Conservation (phyloP, 2,113 vertebrate genomes). For the Plecotus auritus region DNA sequence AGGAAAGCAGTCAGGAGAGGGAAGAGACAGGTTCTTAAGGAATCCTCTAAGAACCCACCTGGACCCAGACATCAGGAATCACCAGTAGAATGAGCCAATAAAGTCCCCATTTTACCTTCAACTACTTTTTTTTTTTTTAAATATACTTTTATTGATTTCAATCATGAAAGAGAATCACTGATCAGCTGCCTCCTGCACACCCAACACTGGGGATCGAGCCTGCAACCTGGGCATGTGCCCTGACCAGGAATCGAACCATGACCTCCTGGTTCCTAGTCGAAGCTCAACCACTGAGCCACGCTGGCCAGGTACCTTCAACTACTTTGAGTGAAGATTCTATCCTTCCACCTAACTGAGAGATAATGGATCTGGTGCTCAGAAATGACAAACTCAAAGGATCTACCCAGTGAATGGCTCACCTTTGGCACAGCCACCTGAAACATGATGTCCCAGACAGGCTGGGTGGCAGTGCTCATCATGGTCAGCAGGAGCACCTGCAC, state of each 20-base stretch:
- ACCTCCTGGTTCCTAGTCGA: too few relatives aligned
- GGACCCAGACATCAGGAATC: background rate
- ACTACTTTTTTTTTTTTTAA: too few relatives aligned
- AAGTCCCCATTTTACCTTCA: background rate
- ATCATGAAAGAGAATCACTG: too few relatives aligned
- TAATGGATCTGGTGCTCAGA: background rate
- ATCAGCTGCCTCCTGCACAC: too few relatives aligned
- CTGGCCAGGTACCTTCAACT: background rate
- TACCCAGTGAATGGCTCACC: slow-evolving; percentile 75
- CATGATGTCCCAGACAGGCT: slow-evolving; percentile 81
- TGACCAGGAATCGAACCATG: too few relatives aligned
- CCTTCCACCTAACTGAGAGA: background rate
- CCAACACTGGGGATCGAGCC: too few relatives aligned
- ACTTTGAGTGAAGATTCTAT: background rate
- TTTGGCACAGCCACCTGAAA: slow-evolving; percentile 91
- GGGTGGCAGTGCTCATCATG: slow-evolving; percentile 87
- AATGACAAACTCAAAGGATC: background rate
- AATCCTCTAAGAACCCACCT: background rate
- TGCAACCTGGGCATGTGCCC: too few relatives aligned
- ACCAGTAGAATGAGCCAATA: background rate
- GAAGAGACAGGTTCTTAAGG: background rate
- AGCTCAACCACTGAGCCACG: too few relatives aligned
- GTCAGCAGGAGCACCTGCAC: slow-evolving; percentile 88
- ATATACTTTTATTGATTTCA: too few relatives aligned
- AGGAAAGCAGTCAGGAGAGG: background rate